A percentile compares a stretch with the other conserved stretches of the same genome.
Conservation (phyloP, 2,888 invertebrate species). For the Meteorus colon region DNA sequence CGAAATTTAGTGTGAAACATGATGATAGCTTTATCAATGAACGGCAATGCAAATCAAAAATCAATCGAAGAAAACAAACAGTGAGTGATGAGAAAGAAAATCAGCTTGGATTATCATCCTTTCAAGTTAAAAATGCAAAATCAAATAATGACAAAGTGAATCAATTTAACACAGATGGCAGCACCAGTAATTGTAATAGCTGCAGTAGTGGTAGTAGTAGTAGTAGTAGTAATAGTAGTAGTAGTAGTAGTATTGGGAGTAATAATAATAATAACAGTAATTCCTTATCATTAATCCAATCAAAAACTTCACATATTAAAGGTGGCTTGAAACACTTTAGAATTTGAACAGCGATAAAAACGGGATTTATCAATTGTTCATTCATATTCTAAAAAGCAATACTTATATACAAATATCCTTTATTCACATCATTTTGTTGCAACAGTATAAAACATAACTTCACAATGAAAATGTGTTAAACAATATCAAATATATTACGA, state of each 20-base stretch:
- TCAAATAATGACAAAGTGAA: slow-evolving; percentile 34
- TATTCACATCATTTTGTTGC: too few relatives aligned
- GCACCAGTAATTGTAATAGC: not conserved
- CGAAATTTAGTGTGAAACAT: not conserved
- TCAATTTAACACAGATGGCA: slow-evolving; percentile 26
- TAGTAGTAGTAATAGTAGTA: not conserved
- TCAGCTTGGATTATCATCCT: slow-evolving; percentile 3
- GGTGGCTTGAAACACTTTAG: slow-evolving; percentile 57
- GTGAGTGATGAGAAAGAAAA: slow-evolving; percentile 40
- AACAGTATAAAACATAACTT: too few relatives aligned
- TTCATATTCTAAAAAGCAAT: too few relatives aligned
- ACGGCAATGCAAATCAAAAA: slow-evolving; percentile 8
- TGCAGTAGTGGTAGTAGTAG: not conserved
- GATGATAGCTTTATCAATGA: not conserved
- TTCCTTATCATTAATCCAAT: slow-evolving; percentile 22
- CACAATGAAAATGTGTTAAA: too few relatives aligned
- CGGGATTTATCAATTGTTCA: not conserved
- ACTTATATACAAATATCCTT: too few relatives aligned
- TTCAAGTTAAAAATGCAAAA: slow-evolving; percentile 8
- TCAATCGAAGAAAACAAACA: not conserved
- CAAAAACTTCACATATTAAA: slow-evolving; percentile 35
- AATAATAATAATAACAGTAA: not conserved
- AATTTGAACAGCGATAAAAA: slow-evolving; percentile 50
- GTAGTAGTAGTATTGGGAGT: slow-evolving; percentile 10
- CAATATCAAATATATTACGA: too few relatives aligned